Conservation (phyloP, 2,113 vertebrate species). For the Helogale parvula region DNA sequence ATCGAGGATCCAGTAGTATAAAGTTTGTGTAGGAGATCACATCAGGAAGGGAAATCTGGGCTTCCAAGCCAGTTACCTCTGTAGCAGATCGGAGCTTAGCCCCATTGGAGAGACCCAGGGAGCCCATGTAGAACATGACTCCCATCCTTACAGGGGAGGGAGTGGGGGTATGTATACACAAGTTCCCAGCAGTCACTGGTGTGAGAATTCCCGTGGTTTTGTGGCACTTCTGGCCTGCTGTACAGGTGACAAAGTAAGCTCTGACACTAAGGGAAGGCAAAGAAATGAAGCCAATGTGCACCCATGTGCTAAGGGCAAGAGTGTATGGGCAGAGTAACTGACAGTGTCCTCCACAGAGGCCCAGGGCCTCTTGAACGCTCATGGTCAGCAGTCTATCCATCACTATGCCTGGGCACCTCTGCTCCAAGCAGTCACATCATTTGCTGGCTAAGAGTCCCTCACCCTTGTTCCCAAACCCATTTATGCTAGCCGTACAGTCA, state of each 20-base stretch:
- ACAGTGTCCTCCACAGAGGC: not conserved
- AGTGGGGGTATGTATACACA: no score
- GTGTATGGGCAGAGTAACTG: rapidly evolving
- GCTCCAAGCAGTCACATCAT: not conserved
- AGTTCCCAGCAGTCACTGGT: not conserved
- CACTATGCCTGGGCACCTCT: not conserved
- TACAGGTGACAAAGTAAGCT: not conserved
- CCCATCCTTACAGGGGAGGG: not conserved
- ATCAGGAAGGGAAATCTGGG: not conserved
- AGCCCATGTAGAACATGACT: no score
- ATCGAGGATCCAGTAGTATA: not conserved
- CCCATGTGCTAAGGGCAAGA: not conserved
- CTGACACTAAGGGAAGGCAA: not conserved
- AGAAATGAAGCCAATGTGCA: rapidly evolving
- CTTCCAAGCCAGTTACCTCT: not conserved
- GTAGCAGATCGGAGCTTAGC: not conserved
- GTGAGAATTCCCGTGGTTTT: not conserved
- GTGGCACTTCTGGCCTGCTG: not conserved
- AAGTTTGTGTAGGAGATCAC: not conserved
- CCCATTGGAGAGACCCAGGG: rapidly evolving
- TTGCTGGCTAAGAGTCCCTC: not conserved
- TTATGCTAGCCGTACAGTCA: not conserved
- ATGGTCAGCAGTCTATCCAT: not conserved
- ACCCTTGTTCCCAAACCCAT: not conserved
- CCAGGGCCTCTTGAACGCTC: not conserved